phyloP scores from a whole-genome alignment of 2,113 vertebrate species.

The Malurus melanocephalus region DNA sequence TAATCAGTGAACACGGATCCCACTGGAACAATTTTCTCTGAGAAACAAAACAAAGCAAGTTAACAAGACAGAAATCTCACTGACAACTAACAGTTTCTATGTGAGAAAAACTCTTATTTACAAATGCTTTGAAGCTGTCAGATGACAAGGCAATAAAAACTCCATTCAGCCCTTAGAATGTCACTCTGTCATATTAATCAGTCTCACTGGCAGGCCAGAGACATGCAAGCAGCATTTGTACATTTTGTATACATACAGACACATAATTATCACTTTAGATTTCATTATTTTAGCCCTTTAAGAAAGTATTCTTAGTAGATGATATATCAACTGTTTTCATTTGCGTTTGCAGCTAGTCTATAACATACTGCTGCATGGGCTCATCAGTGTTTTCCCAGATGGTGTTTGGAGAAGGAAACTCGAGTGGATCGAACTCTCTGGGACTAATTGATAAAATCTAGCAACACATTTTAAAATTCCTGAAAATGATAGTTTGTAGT shows the following conservation, averaged over 20 bases:
- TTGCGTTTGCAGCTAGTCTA: background rate
- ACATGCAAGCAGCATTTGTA: background rate
- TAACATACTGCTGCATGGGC: no score
- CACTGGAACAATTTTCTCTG: background rate
- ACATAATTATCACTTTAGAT: background rate
- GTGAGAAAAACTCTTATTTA: background rate
- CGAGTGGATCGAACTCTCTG: background rate
- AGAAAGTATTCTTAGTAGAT: background rate
- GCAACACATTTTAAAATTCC: background rate
- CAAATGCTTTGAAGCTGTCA: background rate
- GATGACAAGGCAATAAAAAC: background rate
- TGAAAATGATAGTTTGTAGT: background rate
- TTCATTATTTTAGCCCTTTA: background rate
- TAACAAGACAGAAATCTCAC: constrained; percentile 5
- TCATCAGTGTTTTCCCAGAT: background rate
- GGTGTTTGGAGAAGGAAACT: background rate
- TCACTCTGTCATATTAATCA: background rate
- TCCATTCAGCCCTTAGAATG: background rate
- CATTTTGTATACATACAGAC: background rate
- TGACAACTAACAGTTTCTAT: background rate
- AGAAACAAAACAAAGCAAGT: constrained; percentile 1
- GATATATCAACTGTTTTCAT: background rate
- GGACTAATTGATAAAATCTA: background rate
- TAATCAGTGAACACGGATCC: background rate
- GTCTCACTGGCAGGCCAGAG: background rate